A percentile compares a stretch with the other conserved stretches of the same genome.
phyloP scores from a whole-genome alignment of 2,797 vertebrate genomes.

The Parotocinclus haroldoi region DNA sequence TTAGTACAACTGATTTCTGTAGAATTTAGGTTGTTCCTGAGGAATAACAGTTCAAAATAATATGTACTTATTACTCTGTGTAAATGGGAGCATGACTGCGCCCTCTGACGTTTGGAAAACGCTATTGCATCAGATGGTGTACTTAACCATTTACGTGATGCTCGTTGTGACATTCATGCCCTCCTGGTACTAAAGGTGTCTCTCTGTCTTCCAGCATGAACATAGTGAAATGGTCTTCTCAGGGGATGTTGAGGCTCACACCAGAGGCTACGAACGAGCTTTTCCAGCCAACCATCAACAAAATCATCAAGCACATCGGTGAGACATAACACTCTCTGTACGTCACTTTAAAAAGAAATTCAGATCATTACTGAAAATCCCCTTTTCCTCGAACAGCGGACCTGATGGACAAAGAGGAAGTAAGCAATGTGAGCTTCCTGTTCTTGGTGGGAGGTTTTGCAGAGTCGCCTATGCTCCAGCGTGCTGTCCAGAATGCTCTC shows the following conservation, averaged over 20 bases:
- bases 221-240: constrained; percentile 95
- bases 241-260: constrained; percentile 92
- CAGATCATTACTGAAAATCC: neutral
- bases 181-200: too few relatives aligned
- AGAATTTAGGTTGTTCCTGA: too few relatives aligned
- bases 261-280: constrained; percentile 91
- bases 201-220: constrained; percentile 73
- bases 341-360: neutral
- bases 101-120: too few relatives aligned
- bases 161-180: too few relatives aligned
- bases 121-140: too few relatives aligned
- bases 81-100: too few relatives aligned
- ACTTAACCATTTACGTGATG: too few relatives aligned
- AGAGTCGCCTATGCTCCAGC: constrained; percentile 89
- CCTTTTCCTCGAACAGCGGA: constrained; percentile 61
- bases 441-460: constrained; percentile 96
- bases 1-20: too few relatives aligned
- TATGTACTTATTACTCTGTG: too few relatives aligned
- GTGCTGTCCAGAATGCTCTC: constrained; percentile 77
- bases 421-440: constrained; percentile 83
- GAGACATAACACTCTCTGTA: constrained; percentile 46
- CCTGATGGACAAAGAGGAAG: constrained; percentile 82
- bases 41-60: too few relatives aligned
- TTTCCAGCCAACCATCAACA: constrained; percentile 89
- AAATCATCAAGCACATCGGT: constrained; percentile 91